Conservation (phyloP, 2,888 invertebrate genomes). For the Troilus luridus region DNA sequence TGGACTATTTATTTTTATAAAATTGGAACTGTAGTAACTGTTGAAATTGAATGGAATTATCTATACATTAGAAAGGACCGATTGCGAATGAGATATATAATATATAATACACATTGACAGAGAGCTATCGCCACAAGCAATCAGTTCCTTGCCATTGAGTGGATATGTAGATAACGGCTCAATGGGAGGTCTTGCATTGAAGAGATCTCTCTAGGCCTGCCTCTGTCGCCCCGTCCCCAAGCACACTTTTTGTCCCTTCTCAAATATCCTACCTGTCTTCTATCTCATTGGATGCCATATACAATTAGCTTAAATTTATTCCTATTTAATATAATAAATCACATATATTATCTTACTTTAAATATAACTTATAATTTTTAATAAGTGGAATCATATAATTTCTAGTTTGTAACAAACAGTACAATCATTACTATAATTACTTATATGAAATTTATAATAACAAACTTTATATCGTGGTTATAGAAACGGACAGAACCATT, state of each 20-base stretch:
- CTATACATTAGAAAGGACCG: background rate
- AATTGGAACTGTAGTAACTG: no score
- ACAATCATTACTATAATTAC: no score
- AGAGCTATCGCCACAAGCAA: background rate
- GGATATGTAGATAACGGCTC: background rate
- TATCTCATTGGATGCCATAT: background rate
- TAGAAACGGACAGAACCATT: no score
- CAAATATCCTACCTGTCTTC: background rate
- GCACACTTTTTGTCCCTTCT: background rate
- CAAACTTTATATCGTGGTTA: no score
- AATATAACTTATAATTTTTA: no score
- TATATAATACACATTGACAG: slow-evolving; percentile 11
- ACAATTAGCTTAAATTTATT: background rate
- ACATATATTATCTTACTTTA: no score
- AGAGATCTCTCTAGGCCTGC: background rate
- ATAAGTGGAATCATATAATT: no score
- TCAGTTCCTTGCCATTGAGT: background rate
- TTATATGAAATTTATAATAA: no score
- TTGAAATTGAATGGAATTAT: background rate
- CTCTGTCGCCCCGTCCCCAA: background rate
- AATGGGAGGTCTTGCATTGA: background rate
- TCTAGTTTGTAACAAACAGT: no score
- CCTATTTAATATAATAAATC: background rate
- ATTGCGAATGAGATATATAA: background rate
- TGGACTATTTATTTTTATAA: no score